phyloP scores from a whole-genome alignment of 2,888 invertebrate species.

The Coenonympha glycerion region DNA sequence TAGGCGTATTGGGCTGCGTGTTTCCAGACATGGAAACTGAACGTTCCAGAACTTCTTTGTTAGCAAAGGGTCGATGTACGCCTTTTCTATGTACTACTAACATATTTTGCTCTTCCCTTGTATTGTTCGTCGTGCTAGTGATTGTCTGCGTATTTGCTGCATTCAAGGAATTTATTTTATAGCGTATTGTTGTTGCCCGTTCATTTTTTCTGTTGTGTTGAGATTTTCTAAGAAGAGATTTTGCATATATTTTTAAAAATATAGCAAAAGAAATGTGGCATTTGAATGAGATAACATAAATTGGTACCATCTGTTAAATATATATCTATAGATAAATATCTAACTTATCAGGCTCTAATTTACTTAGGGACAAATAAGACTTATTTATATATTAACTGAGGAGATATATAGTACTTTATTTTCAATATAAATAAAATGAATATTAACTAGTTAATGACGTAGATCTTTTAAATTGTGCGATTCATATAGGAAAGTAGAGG shows the following conservation, averaged over 20 bases:
- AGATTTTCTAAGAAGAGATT: not conserved
- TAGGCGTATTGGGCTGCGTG: slow-evolving; percentile 51
- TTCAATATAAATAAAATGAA: no score
- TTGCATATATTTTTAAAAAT: not conserved
- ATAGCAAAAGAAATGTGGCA: not conserved
- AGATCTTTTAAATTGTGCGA: slow-evolving; percentile 22
- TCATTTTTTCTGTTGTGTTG: not conserved
- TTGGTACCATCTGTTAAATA: not conserved
- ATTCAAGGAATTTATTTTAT: not conserved
- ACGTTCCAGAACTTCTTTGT: slow-evolving; percentile 51
- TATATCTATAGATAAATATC: not conserved
- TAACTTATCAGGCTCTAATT: not conserved
- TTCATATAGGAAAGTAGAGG: slow-evolving; percentile 25
- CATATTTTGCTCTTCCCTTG: slow-evolving; percentile 10
- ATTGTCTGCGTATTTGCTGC: not conserved
- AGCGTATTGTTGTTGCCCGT: not conserved
- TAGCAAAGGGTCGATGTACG: slow-evolving; percentile 29
- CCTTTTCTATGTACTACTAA: slow-evolving; percentile 12
- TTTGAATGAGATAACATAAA: not conserved
- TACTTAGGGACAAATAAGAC: slow-evolving; percentile 7
- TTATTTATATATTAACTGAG: slow-evolving; percentile 22
- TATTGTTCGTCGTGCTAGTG: not conserved
- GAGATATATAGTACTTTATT: slow-evolving; percentile 23
- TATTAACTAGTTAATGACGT: slow-evolving; percentile 25
- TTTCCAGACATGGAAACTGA: slow-evolving; percentile 57